Evolutionary conservation across 2,888 invertebrate species (phyloP), one percentile per base, ranked within the genome.

Genomic region (Parascotia fuliginaria): DNA sequence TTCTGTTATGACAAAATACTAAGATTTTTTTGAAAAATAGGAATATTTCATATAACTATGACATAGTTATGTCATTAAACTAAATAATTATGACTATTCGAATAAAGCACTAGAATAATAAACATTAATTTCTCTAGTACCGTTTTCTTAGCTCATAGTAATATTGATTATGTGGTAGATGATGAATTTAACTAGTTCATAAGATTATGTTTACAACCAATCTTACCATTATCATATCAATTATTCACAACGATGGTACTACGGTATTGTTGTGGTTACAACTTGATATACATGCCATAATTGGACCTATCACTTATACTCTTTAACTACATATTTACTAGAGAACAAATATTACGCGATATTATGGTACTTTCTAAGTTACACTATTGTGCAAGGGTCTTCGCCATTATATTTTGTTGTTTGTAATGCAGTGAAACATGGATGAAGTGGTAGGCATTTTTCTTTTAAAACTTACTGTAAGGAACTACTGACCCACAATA

Each of bases 321-420:
- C 36, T 29, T 24, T 41, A 28, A 42, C 27, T 9, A 36, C 38
- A 49, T 69, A 65, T 69, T 65, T 65, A 69, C 66, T 65, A 65
- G 39, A 66, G 70, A 54, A 56, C 65, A 69, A 69, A 65, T 65
- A 42, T 68, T 64, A 45, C 42, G 37, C n/a, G 39, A 32, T 31
- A 39, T n/a, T 13, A 16, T 27, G 36, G 34, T 59, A 32, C 32
- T 67, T 63, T 63, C 42, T 40, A n/a, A 46, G 37, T 49, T 63
- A 44, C 39, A 39, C 19, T 28, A 37, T 46, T 19, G 36, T 29
- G 27, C 15, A 31, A 13, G 6, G 31, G 13, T 13, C 3, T 7
- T 24, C 3, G 2, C 5, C 5, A 19, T 29, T 9, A 5, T 5
- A 11, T 29, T 29, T 11, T 11, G 6, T 9, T 29, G 29, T 29